A percentile compares a stretch with the other conserved stretches of the same genome.
Evolutionary conservation across 1,140 invertebrate species (phyloP).

Genomic region (Planococcus citri): DNA sequence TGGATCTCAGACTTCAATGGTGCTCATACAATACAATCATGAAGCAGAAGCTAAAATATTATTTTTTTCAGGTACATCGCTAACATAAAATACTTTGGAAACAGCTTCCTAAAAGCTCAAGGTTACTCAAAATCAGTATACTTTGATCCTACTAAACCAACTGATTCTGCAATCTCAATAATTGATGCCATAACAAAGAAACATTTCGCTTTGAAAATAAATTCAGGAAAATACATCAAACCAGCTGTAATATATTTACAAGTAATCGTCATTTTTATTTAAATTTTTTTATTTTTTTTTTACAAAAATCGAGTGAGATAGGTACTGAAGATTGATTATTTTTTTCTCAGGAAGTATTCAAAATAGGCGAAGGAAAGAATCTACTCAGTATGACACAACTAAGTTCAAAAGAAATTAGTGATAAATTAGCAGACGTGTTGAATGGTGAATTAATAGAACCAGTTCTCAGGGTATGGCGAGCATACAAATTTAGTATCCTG

Average conservation of each 20-base stretch:
- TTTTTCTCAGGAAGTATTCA: conserved; percentile 45
- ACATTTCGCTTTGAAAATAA: conserved; percentile 54
- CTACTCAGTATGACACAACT: conserved; percentile 41
- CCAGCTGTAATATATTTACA: conserved; percentile 56
- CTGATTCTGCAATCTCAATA: conserved; percentile 48
- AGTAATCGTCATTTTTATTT: conserved; percentile 35
- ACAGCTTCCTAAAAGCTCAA: conserved; percentile 59
- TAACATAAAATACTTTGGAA: conserved; percentile 54
- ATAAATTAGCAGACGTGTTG: conserved; percentile 58
- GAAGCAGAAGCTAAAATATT: not conserved
- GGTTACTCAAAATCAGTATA: conserved; percentile 55
- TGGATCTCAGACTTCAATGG: too few species aligned
- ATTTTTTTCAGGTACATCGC: conserved; percentile 46
- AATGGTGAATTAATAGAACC: conserved; percentile 68
- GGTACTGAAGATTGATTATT: too few species aligned
- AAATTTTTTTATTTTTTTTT: too few species aligned
- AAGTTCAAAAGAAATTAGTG: conserved; percentile 47
- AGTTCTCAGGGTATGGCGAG: conserved; percentile 50
- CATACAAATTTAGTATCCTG: conserved; percentile 54
- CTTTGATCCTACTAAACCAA: conserved; percentile 52
- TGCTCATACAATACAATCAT: not conserved
- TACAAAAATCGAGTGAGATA: too few species aligned
- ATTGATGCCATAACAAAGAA: conserved; percentile 52
- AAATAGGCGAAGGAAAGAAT: conserved; percentile 50
- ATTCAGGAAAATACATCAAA: conserved; percentile 56